Percentiles rank a stretch among this genome's conserved stretches.
phyloP scores from a whole-genome alignment of 2,888 invertebrate species.

The Branchipolynoe longqiensis region DNA sequence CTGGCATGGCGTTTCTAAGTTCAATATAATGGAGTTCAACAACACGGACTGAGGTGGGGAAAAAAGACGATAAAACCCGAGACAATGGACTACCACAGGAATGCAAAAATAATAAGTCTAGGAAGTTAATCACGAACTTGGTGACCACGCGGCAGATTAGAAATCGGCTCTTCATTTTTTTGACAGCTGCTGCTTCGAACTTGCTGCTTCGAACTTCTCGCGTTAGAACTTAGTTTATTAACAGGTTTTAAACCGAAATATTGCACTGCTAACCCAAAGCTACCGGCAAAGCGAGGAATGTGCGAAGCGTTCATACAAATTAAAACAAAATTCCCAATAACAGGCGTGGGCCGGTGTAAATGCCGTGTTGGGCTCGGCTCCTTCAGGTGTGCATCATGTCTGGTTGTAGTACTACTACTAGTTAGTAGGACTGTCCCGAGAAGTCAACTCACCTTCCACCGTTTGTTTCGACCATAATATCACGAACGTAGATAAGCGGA shows the following conservation, averaged over 20 bases:
- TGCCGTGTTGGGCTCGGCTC: background rate
- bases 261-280: background rate
- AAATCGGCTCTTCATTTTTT: background rate
- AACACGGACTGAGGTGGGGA: background rate
- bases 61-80: too few species aligned
- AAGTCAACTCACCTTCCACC: conserved; percentile 7
- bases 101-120: too few species aligned
- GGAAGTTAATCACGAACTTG: background rate
- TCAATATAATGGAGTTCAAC: background rate
- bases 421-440: too few species aligned
- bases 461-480: background rate
- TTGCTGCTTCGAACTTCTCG: background rate
- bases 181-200: background rate
- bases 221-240: too few species aligned
- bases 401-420: background rate
- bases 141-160: background rate
- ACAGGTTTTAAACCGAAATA: background rate
- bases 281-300: background rate
- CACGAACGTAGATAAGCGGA: background rate
- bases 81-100: too few species aligned
- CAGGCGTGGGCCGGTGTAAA: background rate
- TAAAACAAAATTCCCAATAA: background rate
- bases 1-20: background rate
- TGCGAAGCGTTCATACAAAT: background rate
- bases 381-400: conserved; percentile 13